Conservation (phyloP, 1,140 invertebrate species). For the Zaprionus camerounensis region DNA sequence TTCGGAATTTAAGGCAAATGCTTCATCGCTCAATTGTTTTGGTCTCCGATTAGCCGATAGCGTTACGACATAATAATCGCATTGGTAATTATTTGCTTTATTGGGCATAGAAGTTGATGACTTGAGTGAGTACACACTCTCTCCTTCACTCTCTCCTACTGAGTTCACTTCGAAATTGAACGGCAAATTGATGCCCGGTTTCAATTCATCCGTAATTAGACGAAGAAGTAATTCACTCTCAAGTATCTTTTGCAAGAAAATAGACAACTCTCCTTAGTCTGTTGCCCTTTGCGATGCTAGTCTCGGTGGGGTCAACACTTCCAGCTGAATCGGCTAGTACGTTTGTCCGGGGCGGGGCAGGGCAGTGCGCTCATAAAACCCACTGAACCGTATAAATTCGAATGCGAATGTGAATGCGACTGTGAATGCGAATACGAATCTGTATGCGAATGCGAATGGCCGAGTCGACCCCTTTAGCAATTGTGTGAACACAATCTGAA, state of each 20-base stretch:
- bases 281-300: neutral
- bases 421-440: slow-evolving; percentile 22
- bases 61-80: neutral
- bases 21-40: slow-evolving; percentile 7
- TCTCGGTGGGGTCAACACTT: slow-evolving; percentile 2
- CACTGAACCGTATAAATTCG: slow-evolving; percentile 33
- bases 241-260: neutral
- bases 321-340: neutral
- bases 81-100: slow-evolving; percentile 1
- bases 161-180: neutral
- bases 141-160: neutral
- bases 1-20: neutral
- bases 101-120: neutral
- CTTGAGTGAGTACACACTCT: neutral
- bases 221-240: neutral
- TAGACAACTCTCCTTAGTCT: neutral
- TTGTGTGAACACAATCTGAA: slow-evolving; percentile 60
- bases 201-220: neutral
- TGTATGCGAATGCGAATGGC: slow-evolving; percentile 28
- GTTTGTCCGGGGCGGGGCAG: neutral
- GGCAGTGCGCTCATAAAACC: slow-evolving; percentile 13
- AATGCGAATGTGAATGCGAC: slow-evolving; percentile 27
- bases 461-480: slow-evolving; percentile 40
- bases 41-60: neutral
- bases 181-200: no score